These are phyloP conservation scores for Carposina sasakii DNA, from an alignment of 1,140 invertebrate species.

Conservation along the genomic window DNA sequence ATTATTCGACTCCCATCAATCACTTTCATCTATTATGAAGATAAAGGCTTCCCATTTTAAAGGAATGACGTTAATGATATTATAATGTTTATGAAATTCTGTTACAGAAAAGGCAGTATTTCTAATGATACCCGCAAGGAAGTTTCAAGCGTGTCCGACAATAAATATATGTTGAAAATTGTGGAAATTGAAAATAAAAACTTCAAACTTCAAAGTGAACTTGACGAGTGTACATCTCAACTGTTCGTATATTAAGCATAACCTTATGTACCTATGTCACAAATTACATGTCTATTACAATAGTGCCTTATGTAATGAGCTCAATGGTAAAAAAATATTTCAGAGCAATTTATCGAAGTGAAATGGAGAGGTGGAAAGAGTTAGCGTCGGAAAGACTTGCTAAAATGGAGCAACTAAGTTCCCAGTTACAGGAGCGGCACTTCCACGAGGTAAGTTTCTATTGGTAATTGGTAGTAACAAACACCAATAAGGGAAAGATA, in stretches of 20 bases:
- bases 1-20: not conserved
- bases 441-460: conserved; percentile 47
- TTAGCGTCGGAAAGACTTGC: conserved; percentile 57
- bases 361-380: conserved; percentile 62
- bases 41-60: not conserved
- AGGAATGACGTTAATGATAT: not conserved
- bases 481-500: too few species aligned
- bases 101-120: conserved; percentile 41
- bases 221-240: conserved; percentile 50
- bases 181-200: conserved; percentile 59
- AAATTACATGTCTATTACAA: too few species aligned
- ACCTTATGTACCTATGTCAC: too few species aligned
- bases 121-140: conserved; percentile 28
- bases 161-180: conserved; percentile 54
- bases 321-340: too few species aligned
- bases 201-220: conserved; percentile 57
- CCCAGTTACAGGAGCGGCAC: conserved; percentile 58
- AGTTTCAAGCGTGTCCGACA: conserved; percentile 37
- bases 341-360: conserved; percentile 47
- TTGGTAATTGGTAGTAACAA: too few species aligned
- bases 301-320: too few species aligned
- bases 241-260: conserved; percentile 46
- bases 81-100: too few species aligned
- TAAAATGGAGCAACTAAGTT: conserved; percentile 64
- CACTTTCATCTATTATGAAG: not conserved